Percentiles rank a stretch among this genome's conserved stretches.
Evolutionary conservation across 2,113 vertebrate genomes (phyloP).

Genomic region (Tychaedon coryphoeus): DNA sequence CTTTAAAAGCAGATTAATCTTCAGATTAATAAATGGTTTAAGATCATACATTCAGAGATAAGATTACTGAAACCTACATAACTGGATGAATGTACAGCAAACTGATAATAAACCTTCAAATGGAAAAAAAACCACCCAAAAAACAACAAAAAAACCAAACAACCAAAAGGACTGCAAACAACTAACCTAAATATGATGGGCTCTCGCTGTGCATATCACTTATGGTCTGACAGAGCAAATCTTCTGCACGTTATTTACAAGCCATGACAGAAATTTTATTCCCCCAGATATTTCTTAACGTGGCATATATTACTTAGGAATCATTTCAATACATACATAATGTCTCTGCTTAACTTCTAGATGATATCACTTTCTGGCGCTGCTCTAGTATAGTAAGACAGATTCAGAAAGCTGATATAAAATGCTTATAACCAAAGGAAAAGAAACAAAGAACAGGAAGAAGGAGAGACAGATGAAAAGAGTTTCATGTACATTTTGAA

Average conservation of each 20-base stretch:
- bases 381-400: slow-evolving; percentile 15
- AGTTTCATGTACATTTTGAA: neutral
- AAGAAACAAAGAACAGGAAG: slow-evolving; percentile 30
- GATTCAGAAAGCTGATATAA: slow-evolving; percentile 54
- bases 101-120: slow-evolving; percentile 24
- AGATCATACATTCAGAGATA: neutral
- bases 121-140: neutral
- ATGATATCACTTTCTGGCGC: slow-evolving; percentile 37
- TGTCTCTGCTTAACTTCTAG: slow-evolving; percentile 38
- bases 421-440: slow-evolving; percentile 29
- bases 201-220: slow-evolving; percentile 17
- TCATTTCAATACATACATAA: slow-evolving; percentile 63
- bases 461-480: neutral
- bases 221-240: slow-evolving; percentile 27
- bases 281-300: slow-evolving; percentile 1
- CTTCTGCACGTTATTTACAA: slow-evolving; percentile 25
- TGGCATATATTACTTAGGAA: slow-evolving; percentile 47
- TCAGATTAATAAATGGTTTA: slow-evolving; percentile 33
- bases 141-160: neutral
- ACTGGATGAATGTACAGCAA: neutral
- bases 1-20: slow-evolving; percentile 10
- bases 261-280: slow-evolving; percentile 50
- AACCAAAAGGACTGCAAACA: slow-evolving; percentile 5
- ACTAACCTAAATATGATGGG: slow-evolving; percentile 16
- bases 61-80: slow-evolving; percentile 17